A percentile compares a stretch with the other conserved stretches of the same genome.
Evolutionary conservation across 2,797 vertebrate species (phyloP).

Genomic region (Podargus strigoides): DNA sequence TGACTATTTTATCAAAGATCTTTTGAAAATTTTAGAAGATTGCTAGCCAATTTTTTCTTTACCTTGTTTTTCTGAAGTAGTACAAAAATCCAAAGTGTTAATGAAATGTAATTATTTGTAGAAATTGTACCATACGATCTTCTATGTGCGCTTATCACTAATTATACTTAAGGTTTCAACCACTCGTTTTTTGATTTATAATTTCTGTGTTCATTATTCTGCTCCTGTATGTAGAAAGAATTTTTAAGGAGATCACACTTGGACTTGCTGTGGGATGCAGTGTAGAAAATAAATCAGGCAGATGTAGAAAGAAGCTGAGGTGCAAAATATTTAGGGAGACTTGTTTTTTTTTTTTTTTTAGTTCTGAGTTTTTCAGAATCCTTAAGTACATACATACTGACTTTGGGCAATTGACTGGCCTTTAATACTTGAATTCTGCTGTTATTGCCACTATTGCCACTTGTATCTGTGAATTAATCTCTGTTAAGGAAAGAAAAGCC

Average conservation of each 20-base stretch:
- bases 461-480: background rate
- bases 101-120: background rate
- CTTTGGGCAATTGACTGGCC: background rate
- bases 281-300: background rate
- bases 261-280: background rate
- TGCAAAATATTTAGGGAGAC: background rate
- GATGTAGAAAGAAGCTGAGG: background rate
- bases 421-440: background rate
- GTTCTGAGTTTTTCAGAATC: background rate
- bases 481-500: background rate
- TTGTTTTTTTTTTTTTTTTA: background rate
- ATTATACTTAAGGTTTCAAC: background rate
- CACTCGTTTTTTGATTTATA: background rate
- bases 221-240: background rate
- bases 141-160: background rate
- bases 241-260: background rate
- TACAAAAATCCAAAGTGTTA: background rate
- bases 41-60: background rate
- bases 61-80: background rate
- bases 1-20: background rate
- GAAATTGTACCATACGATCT: background rate
- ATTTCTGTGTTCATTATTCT: background rate
- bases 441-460: accelerated
- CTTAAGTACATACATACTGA: background rate
- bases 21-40: background rate